Evolutionary conservation across 2,888 invertebrate genomes (phyloP), one percentile per base, ranked within the genome.

Genomic region (Dasysyrphus albostriatus): DNA sequence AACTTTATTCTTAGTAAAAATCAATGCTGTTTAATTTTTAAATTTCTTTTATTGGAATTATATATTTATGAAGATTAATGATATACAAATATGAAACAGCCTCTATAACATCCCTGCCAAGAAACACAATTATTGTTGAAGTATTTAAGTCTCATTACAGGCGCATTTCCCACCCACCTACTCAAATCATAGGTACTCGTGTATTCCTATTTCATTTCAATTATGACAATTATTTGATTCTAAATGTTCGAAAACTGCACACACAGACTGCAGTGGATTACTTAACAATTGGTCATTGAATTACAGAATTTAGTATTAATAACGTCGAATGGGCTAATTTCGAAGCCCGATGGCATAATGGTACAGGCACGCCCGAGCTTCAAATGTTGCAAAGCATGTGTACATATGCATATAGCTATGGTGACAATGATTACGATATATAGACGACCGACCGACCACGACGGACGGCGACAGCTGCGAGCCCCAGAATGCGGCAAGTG

Each of bases 221-320:
- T 85, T 85, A 85, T 85, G 84, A 85, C 84, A 85, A 81, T 67
- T 76, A 77, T 84, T 84, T 65, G 75, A 80, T 59, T 72, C 70
- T 58, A 69, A 73, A 67, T 49, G 67, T 67, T 79, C 58, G 61
- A 56, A 61, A n/a, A 47, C 24, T n/a, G 69, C 47, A 34, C 58
- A 29, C 49, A 56, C 34, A 42, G 59, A 14, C 74, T 69, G 14
- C 54, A 24, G 37, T 69, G 70, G 70, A 49, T 63, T 51, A 34
- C 29, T 58, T 65, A 79, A 80, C 81, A 84, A 84, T 81, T 59
- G 81, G 32, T 59, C 75, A 80, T 79, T 76, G 69, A 80, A 72
- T 65, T 72, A 73, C 47, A 69, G 81, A 81, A 75, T 75, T 76
- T 77, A 73, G 76, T 77, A 61, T 77, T 69, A 77, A 79, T 79